Conservation (phyloP, 2,888 invertebrate genomes). For the Peribatodes rhomboidaria region DNA sequence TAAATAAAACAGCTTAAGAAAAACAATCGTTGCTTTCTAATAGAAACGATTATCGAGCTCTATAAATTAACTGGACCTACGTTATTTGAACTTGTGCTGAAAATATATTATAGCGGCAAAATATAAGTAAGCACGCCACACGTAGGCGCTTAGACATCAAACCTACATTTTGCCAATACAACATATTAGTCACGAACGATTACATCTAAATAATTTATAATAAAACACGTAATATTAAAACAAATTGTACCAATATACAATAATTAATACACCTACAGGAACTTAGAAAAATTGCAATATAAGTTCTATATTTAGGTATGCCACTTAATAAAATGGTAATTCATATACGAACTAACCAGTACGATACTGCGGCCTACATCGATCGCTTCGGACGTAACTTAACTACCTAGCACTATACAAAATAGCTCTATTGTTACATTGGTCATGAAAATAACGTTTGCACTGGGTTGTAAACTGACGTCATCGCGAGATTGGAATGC, state of each 20-base stretch:
- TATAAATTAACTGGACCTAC: slow-evolving; percentile 84
- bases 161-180: slow-evolving; percentile 72
- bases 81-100: slow-evolving; percentile 85
- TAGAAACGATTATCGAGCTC: slow-evolving; percentile 73
- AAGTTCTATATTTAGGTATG: slow-evolving; percentile 86
- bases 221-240: slow-evolving; percentile 82
- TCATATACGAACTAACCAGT: slow-evolving; percentile 68
- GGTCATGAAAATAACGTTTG: slow-evolving; percentile 71
- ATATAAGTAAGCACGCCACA: slow-evolving; percentile 51
- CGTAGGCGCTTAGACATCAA: slow-evolving; percentile 31
- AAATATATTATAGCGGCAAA: slow-evolving; percentile 74
- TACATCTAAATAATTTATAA: slow-evolving; percentile 83
- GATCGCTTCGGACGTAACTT: slow-evolving; percentile 65
- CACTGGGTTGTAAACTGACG: slow-evolving; percentile 53
- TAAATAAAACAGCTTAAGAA: slow-evolving; percentile 84
- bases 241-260: slow-evolving; percentile 85
- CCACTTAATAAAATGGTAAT: slow-evolving; percentile 81
- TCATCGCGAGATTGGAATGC: slow-evolving; percentile 79
- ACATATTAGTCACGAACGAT: slow-evolving; percentile 72
- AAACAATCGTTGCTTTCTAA: slow-evolving; percentile 64
- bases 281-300: slow-evolving; percentile 86
- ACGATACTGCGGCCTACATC: slow-evolving; percentile 57
- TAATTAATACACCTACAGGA: slow-evolving; percentile 86
- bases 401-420: slow-evolving; percentile 72
- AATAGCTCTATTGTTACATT: slow-evolving; percentile 72